A percentile compares a stretch with the other conserved stretches of the same genome.
These are phyloP conservation scores for Triplophysa tibetana DNA, from an alignment of 2,113 vertebrate species.

Conservation along the genomic window DNA sequence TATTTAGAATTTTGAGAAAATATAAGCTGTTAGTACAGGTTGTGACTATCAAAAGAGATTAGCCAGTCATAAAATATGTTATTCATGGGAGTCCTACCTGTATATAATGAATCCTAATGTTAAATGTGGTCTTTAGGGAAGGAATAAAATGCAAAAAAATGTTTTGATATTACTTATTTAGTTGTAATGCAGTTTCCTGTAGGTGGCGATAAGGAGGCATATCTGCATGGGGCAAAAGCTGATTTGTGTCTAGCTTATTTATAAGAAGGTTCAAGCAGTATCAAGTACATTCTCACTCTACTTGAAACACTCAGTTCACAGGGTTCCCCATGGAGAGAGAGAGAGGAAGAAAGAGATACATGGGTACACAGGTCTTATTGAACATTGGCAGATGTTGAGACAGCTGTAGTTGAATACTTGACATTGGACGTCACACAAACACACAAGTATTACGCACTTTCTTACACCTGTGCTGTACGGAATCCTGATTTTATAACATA, in stretches of 20 bases:
- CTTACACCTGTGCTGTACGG: neutral
- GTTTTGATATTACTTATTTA: neutral
- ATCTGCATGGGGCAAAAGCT: neutral
- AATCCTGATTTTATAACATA: neutral
- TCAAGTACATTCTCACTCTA: slow-evolving; percentile 3
- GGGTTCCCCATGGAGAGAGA: neutral
- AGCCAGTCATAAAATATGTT: too few relatives aligned
- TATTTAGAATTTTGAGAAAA: neutral
- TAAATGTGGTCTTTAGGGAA: too few relatives aligned
- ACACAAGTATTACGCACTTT: slow-evolving; percentile 21
- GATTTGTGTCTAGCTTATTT: neutral
- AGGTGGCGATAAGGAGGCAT: slow-evolving; percentile 12
- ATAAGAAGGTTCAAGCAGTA: neutral
- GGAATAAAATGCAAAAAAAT: neutral
- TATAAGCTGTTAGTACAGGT: neutral
- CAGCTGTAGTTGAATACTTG: slow-evolving; percentile 32
- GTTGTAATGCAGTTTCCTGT: slow-evolving; percentile 1
- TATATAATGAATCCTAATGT: too few relatives aligned
- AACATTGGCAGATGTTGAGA: slow-evolving; percentile 49
- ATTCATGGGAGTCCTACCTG: neutral
- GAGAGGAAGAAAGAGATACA: neutral
- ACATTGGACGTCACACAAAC: slow-evolving; percentile 4
- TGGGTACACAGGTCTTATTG: slow-evolving; percentile 23
- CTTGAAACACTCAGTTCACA: slow-evolving; percentile 10
- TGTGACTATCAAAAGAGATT: neutral